Percentiles rank a stretch among this genome's conserved stretches.
Evolutionary conservation across 2,797 vertebrate genomes (phyloP).

Genomic region (Melanotaenia parkinsoni): DNA sequence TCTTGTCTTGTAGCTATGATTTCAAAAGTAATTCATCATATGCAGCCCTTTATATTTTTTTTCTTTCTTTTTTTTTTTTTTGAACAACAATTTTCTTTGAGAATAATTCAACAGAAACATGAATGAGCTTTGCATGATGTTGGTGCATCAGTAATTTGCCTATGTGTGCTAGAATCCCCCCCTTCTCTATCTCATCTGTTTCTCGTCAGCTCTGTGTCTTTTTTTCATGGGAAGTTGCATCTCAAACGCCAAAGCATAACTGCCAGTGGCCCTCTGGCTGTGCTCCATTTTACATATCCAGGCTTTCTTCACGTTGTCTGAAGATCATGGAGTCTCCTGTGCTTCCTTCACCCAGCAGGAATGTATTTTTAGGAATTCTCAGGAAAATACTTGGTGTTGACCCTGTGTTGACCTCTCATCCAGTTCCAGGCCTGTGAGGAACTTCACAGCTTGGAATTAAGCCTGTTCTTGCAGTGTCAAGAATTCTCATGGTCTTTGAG

Average conservation of each 20-base stretch:
- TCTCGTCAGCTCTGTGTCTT: slow-evolving; percentile 41
- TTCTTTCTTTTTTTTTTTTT: slow-evolving; percentile 30
- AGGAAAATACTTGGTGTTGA: slow-evolving; percentile 76
- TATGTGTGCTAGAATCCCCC: slow-evolving; percentile 28
- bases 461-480: slow-evolving; percentile 78
- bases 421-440: slow-evolving; percentile 79
- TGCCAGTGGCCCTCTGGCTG: slow-evolving; percentile 49
- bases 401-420: slow-evolving; percentile 75
- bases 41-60: slow-evolving; percentile 21
- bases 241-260: slow-evolving; percentile 41
- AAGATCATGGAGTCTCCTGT: slow-evolving; percentile 57
- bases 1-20: slow-evolving; percentile 42
- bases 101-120: slow-evolving; percentile 68
- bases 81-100: slow-evolving; percentile 60
- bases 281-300: slow-evolving; percentile 57
- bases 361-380: slow-evolving; percentile 78
- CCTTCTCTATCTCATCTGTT: slow-evolving; percentile 34
- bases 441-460: slow-evolving; percentile 83
- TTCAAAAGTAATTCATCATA: slow-evolving; percentile 55
- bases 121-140: slow-evolving; percentile 54
- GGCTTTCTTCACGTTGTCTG: slow-evolving; percentile 58
- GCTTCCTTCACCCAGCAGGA: slow-evolving; percentile 71
- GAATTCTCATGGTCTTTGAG: slow-evolving; percentile 67
- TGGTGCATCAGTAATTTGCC: slow-evolving; percentile 54
- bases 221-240: slow-evolving; percentile 53